Base-by-base conservation (phyloP, 2,797 vertebrate genomes). In the Pipistrellus pipistrellus region DNA sequence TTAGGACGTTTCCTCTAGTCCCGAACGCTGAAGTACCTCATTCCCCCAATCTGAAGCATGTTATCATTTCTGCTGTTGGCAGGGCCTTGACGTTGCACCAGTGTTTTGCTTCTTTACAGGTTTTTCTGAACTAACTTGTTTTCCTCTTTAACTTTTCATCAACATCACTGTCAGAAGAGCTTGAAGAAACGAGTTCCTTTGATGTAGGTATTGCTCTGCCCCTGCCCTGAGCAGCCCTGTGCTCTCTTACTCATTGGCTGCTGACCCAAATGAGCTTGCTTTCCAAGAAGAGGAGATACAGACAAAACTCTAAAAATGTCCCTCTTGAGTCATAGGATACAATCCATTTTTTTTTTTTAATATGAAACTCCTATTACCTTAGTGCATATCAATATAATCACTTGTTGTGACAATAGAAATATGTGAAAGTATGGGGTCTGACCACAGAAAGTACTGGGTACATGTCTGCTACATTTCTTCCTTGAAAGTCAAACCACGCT, bases 1-100 rank as follows among this genome's bases (percentile, higher is more conserved):
- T 98, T 97, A 99, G 98, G 93, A 99, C 98, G 97, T 99, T 99
- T 15, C 99, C 99, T 98, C 99, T 99, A 96, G 94, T 99, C 99
- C 53, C 99, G 98, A 93, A 99, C 99, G n/a, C 99, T 99, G 95
- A 99, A 99, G 11, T 99, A 99, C 64, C 99, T 98, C 99, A 99
- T 99, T 98, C 99, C 99, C 91, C 99, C 99, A 96, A 99, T 99
- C 99, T 99, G 98, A 55, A 55, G 14, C 32, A 55, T 55, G 51
- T 32, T 35, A 55, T 55, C 51, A 25, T 55, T 8, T 35, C 48
- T 77, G 75, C n/a, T 25, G 51, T 7, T 77, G 75, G 10, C 51
- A 55, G 51, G 51, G 75, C 75, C 75, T 77, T 77, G 75, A 25
- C 14, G 20, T 77, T 77, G 53, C 21, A 25, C 48, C 20, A 77